Conservation (phyloP, 2,888 invertebrate species). For the Ashinkailepas kermadecensis region DNA sequence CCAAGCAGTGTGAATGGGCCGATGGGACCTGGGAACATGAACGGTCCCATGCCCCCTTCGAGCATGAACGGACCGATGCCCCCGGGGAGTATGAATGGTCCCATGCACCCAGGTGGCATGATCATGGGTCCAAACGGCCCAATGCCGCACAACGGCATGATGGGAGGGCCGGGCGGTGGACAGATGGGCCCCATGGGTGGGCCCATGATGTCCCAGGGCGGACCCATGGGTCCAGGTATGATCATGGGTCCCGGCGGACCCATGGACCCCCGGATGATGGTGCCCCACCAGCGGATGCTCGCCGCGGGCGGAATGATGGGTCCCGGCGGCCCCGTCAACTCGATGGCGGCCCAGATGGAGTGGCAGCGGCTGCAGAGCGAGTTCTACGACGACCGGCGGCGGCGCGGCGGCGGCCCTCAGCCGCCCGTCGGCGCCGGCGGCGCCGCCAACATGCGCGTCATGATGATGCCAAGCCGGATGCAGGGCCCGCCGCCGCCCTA, state of each 20-base stretch:
- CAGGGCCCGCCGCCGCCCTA: constrained; percentile 73
- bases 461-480: constrained; percentile 36
- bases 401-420: no score
- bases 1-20: background rate
- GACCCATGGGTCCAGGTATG: constrained; percentile 35
- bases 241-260: constrained; percentile 33
- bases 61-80: background rate
- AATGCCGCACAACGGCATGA: constrained; percentile 25
- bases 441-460: constrained; percentile 35
- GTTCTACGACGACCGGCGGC: constrained; percentile 64
- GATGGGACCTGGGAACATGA: background rate
- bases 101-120: constrained; percentile 32
- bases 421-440: constrained; percentile 39
- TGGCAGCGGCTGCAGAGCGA: constrained; percentile 88
- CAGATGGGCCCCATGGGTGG: constrained; percentile 31
- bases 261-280: constrained; percentile 31
- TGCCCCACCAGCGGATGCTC: constrained; percentile 32
- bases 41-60: background rate
- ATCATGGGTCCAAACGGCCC: constrained; percentile 31
- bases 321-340: constrained; percentile 32
- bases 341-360: constrained; percentile 62
- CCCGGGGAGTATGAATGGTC: background rate
- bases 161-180: constrained; percentile 26
- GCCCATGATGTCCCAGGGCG: constrained; percentile 39
- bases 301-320: constrained; percentile 34